Percentiles rank a stretch among this genome's conserved stretches.
phyloP scores from a whole-genome alignment of 2,113 vertebrate species.

The Eptatretus burgeri region DNA sequence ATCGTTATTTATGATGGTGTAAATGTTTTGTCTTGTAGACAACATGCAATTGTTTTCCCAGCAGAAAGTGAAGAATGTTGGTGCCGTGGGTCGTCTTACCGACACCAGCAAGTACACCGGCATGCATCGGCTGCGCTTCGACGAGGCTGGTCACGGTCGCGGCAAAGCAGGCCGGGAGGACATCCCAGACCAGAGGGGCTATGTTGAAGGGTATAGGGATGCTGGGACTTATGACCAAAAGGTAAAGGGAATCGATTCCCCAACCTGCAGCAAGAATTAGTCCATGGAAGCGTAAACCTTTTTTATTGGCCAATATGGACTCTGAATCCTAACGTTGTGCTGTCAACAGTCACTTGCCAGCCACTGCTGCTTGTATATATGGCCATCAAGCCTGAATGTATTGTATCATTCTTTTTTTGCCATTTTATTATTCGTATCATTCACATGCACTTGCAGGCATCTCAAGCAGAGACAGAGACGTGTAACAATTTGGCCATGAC shows the following conservation, averaged over 20 bases:
- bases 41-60: constrained; percentile 6
- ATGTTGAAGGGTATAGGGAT: constrained; percentile 77
- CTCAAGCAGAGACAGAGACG: no score
- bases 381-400: no score
- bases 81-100: constrained; percentile 63
- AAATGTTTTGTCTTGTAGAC: constrained; percentile 9
- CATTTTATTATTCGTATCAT: no score
- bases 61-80: constrained; percentile 58
- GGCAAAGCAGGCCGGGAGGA: constrained; percentile 71
- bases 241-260: constrained; percentile 20
- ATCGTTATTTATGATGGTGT: background rate
- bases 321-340: no score
- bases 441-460: no score
- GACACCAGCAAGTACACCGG: constrained; percentile 73
- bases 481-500: no score
- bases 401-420: no score
- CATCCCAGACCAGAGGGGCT: constrained; percentile 52
- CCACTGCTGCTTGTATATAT: no score
- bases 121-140: constrained; percentile 80
- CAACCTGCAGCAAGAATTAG: no score
- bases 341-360: no score
- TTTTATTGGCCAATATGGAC: no score
- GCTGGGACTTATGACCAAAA: constrained; percentile 74
- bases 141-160: constrained; percentile 46
- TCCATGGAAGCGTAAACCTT: no score